These are phyloP conservation scores for Diorhabda sublineata DNA, from an alignment of 1,140 invertebrate species.

Conservation along the genomic window DNA sequence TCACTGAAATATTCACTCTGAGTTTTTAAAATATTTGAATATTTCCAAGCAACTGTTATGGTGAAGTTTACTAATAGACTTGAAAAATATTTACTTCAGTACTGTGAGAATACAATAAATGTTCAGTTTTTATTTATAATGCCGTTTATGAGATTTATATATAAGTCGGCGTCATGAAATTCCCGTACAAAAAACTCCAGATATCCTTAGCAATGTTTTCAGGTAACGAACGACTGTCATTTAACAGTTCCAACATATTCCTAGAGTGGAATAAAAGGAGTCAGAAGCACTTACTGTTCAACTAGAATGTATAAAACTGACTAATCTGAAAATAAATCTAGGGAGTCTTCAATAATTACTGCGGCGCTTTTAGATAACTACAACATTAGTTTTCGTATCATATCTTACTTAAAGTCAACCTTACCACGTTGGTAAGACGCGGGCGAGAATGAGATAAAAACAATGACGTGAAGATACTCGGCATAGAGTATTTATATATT, in stretches of 20 bases:
- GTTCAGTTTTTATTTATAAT: too few species aligned
- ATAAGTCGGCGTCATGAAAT: too few species aligned
- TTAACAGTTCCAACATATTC: neutral
- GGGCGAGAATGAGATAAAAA: neutral
- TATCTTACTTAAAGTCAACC: constrained; percentile 3
- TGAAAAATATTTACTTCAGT: too few species aligned
- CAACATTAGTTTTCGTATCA: too few species aligned
- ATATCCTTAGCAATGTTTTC: constrained; percentile 1
- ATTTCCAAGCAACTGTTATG: too few species aligned
- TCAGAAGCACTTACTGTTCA: constrained; percentile 1
- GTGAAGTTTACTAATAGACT: too few species aligned
- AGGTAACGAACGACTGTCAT: constrained; percentile 1
- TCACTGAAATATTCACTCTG: too few species aligned
- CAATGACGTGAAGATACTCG: neutral
- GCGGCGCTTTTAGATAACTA: constrained; percentile 4
- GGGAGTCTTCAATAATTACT: constrained; percentile 15
- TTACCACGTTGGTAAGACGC: neutral
- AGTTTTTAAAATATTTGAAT: too few species aligned
- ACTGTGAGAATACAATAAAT: too few species aligned
- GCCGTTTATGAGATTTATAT: too few species aligned
- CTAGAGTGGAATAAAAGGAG: neutral
- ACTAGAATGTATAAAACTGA: constrained; percentile 13
- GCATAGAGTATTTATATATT: constrained; percentile 4
- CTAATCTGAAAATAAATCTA: constrained; percentile 19
- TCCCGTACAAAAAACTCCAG: neutral